Evolutionary conservation across 2,113 vertebrate species (phyloP).

Genomic region (Narcine bancroftii): DNA sequence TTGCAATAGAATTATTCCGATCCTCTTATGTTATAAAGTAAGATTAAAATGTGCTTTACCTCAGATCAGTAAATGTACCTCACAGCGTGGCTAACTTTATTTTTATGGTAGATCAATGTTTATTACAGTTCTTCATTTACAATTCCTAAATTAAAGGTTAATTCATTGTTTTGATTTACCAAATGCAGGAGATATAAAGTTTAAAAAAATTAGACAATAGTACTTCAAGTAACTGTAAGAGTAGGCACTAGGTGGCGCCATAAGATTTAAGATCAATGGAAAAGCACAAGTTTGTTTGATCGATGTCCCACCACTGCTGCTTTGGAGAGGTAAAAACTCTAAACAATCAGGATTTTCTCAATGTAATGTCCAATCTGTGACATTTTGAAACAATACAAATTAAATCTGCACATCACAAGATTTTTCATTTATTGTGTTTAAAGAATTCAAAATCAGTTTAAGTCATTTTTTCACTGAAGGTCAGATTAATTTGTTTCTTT

Average conservation of each 20-base stretch:
- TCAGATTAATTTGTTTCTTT: neutral
- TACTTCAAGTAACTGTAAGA: neutral
- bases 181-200: neutral
- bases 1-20: neutral
- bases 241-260: constrained; percentile 11
- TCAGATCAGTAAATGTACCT: neutral
- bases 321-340: neutral
- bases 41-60: neutral
- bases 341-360: neutral
- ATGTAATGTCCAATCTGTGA: no score
- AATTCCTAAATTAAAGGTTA: neutral
- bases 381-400: neutral
- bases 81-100: neutral
- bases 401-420: neutral
- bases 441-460: neutral
- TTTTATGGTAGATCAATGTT: neutral
- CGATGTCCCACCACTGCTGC: neutral
- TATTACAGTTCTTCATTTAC: neutral
- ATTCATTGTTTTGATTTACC: neutral
- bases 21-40: neutral
- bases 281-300: neutral
- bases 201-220: neutral
- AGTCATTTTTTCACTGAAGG: neutral
- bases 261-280: neutral
- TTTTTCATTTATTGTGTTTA: neutral